Percentiles rank a stretch among this genome's conserved stretches.
These are phyloP conservation scores for Syrmaticus mikado DNA, from an alignment of 2,113 vertebrate species.

Conservation along the genomic window DNA sequence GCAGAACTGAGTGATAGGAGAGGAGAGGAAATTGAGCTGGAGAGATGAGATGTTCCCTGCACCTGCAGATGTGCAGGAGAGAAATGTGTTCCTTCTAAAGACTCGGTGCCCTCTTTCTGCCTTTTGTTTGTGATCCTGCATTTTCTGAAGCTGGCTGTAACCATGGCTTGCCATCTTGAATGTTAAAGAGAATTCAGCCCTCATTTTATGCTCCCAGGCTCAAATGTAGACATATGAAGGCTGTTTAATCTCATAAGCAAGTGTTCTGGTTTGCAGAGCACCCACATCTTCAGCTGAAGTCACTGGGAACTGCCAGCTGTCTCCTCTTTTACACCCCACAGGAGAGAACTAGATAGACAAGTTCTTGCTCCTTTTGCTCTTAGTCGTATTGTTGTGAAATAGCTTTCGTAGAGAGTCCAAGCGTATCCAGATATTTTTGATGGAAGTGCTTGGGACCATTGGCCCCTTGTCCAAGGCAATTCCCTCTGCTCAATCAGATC, in stretches of 20 bases:
- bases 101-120: neutral
- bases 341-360: conserved; percentile 3
- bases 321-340: neutral
- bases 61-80: neutral
- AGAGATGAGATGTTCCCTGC: neutral
- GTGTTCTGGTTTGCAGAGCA: conserved; percentile 16
- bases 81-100: neutral
- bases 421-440: neutral
- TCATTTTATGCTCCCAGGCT: neutral
- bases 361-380: neutral
- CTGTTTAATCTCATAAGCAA: neutral
- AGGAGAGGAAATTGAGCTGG: neutral
- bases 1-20: neutral
- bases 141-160: neutral
- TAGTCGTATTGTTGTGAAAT: neutral
- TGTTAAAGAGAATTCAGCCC: neutral
- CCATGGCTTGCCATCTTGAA: neutral
- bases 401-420: neutral
- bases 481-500: neutral
- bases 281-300: neutral
- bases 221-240: neutral
- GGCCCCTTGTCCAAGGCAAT: neutral
- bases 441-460: neutral
- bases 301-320: neutral
- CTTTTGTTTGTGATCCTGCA: neutral